These are phyloP conservation scores for Anarrhichthys ocellatus DNA, from an alignment of 2,113 vertebrate genomes.

Conservation along the genomic window DNA sequence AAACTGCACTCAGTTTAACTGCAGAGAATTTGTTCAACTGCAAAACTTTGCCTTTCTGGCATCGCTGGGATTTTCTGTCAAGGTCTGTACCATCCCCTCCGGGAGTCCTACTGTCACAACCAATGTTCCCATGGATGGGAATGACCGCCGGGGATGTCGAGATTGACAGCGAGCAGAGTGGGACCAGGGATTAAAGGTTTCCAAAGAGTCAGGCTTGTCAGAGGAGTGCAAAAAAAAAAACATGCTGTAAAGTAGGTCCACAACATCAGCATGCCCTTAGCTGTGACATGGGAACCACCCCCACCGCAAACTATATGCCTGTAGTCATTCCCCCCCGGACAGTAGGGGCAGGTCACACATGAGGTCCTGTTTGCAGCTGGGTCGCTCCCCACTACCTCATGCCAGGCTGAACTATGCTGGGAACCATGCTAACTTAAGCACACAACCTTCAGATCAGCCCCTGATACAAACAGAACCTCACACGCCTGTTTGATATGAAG, in stretches of 20 bases:
- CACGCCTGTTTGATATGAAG: constrained; percentile 59
- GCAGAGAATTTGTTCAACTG: constrained; percentile 19
- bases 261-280: constrained; percentile 55
- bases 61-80: constrained; percentile 25
- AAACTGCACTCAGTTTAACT: constrained; percentile 26
- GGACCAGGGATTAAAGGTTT: constrained; percentile 72
- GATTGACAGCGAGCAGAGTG: constrained; percentile 74
- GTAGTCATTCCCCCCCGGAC: constrained; percentile 52
- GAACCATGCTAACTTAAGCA: constrained; percentile 64
- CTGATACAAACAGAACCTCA: constrained; percentile 39
- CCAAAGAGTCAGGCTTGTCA: constrained; percentile 64
- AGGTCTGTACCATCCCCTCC: constrained; percentile 33
- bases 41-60: constrained; percentile 50
- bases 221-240: constrained; percentile 65
- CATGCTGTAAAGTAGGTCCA: constrained; percentile 63
- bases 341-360: constrained; percentile 53
- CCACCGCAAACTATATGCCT: constrained; percentile 54
- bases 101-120: constrained; percentile 63
- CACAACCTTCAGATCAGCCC: constrained; percentile 58
- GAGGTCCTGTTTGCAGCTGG: constrained; percentile 57
- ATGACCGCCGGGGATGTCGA: constrained; percentile 59
- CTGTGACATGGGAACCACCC: constrained; percentile 73
- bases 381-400: constrained; percentile 56
- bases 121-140: constrained; percentile 77
- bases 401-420: constrained; percentile 68